Percentiles rank a stretch among this genome's conserved stretches.
phyloP scores from a whole-genome alignment of 2,797 vertebrate genomes.

The Xenentodon cancila region DNA sequence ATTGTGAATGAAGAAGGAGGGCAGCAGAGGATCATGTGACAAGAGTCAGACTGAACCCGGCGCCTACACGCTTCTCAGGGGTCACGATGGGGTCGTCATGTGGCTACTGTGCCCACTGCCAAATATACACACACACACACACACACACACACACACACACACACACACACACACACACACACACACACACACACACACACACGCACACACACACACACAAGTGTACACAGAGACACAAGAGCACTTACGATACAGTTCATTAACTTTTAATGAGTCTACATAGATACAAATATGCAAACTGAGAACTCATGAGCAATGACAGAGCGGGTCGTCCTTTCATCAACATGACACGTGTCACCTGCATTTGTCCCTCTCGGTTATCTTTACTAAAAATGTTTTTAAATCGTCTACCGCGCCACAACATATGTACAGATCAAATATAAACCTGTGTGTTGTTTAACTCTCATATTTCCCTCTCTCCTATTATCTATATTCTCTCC shows the following conservation, averaged over 20 bases:
- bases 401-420: neutral
- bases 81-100: slow-evolving; percentile 78
- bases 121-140: slow-evolving; percentile 39
- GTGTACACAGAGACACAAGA: slow-evolving; percentile 28
- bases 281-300: slow-evolving; percentile 8
- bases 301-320: slow-evolving; percentile 22
- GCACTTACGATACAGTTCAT: slow-evolving; percentile 17
- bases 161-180: slow-evolving; percentile 17
- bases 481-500: neutral
- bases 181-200: slow-evolving; percentile 29
- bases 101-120: slow-evolving; percentile 75
- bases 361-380: slow-evolving; percentile 9
- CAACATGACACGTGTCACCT: slow-evolving; percentile 5
- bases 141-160: slow-evolving; percentile 15
- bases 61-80: slow-evolving; percentile 82
- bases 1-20: slow-evolving; percentile 80
- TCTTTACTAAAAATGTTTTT: slow-evolving; percentile 13
- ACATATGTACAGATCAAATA: slow-evolving; percentile 4
- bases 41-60: slow-evolving; percentile 81
- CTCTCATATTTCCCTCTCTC: slow-evolving; percentile 4
- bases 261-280: slow-evolving; percentile 18
- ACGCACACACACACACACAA: slow-evolving; percentile 14
- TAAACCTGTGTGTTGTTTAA: slow-evolving; percentile 9
- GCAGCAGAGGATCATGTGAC: slow-evolving; percentile 83
- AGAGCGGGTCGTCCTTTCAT: slow-evolving; percentile 9